Evolutionary conservation across 2,113 vertebrate genomes (phyloP).

Genomic region (Turdus rufiventris): DNA sequence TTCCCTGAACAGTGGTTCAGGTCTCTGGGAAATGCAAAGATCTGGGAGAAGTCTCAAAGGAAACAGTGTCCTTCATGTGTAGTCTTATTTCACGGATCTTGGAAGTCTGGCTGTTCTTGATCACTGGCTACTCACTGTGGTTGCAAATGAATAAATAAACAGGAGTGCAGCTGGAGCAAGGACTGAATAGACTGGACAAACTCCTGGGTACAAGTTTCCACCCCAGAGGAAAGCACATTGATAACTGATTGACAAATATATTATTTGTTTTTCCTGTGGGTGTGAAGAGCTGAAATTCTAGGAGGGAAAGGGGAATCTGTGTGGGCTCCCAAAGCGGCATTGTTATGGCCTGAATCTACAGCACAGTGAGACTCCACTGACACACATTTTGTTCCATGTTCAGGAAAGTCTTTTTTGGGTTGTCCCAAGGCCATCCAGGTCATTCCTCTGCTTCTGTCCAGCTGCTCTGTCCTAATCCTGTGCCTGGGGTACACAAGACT

Average conservation of each 20-base stretch:
- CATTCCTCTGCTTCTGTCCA: not conserved
- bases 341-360: not conserved
- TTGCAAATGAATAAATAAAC: not conserved
- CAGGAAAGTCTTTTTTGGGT: not conserved
- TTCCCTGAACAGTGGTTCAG: not conserved
- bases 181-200: not conserved
- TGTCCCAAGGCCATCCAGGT: not conserved
- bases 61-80: rapidly evolving
- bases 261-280: not conserved
- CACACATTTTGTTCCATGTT: not conserved
- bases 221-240: not conserved
- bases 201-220: not conserved
- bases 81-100: not conserved
- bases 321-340: not conserved
- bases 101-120: not conserved
- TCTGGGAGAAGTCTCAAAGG: not conserved
- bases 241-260: not conserved
- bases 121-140: not conserved
- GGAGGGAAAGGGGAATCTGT: not conserved
- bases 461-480: not conserved
- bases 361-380: not conserved
- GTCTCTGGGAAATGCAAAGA: not conserved
- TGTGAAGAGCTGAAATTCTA: not conserved
- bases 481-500: not conserved
- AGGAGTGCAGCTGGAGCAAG: not conserved